Evolutionary conservation across 1,140 invertebrate genomes (phyloP), one percentile per base, ranked within the genome.

Genomic region (Contarinia nasturtii): DNA sequence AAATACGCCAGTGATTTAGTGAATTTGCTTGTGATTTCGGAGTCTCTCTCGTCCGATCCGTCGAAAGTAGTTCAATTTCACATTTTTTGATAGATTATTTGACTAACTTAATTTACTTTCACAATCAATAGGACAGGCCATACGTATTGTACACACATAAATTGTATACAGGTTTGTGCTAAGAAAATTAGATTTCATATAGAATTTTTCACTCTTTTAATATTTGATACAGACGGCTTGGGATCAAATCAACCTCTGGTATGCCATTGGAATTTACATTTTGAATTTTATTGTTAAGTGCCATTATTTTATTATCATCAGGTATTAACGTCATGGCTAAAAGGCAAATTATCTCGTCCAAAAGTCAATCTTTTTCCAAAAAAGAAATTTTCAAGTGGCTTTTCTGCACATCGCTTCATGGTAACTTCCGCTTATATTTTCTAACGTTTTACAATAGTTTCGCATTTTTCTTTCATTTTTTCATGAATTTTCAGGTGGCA

Each of bases 111-210:
- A 33, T n/a, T 20, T 50, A 11, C 11, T 18, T 22, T 27, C 44
- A 12, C 33, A n/a, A 15, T 15, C 12, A 41, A 43, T 47, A 78
- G 75, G 73, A 76, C 64, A 58, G 68, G 5, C 70, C 77, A 2
- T 81, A 73, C 58, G 74, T 80, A 44, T 57, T 82, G 7, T 82
- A 79, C 53, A 81, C 79, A 0, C 80, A 82, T 54, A 69, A 72
- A 51, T 60, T 82, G 18, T 80, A 76, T 53, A 66, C 70, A n/a
- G n/a, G n/a, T n/a, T n/a, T n/a, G n/a, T n/a, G n/a, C n/a, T n/a
- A n/a, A n/a, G n/a, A n/a, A n/a, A n/a, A n/a, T n/a, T n/a, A n/a
- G n/a, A n/a, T n/a, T n/a, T n/a, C n/a, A n/a, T n/a, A n/a, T n/a
- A n/a, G n/a, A n/a, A n/a, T n/a, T n/a, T n/a, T n/a, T n/a, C n/a